Percentiles rank a stretch among this genome's conserved stretches.
Conservation (phyloP, 2,113 vertebrate genomes). For the Labeo rohita region DNA sequence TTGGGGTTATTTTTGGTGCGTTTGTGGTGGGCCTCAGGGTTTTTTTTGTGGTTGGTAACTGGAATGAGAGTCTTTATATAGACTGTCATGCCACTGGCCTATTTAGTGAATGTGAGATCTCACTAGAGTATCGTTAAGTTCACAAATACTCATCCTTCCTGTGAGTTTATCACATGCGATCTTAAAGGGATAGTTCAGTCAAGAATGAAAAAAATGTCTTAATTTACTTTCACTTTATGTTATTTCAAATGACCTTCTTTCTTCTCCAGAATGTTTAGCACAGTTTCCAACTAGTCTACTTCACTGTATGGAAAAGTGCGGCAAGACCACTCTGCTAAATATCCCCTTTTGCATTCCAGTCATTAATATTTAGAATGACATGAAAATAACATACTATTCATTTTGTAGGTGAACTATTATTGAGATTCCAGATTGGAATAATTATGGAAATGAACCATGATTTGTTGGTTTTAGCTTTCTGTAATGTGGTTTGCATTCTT, state of each 20-base stretch:
- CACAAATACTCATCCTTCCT: constrained; percentile 4
- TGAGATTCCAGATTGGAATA: background rate
- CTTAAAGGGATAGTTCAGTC: background rate
- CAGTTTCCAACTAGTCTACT: background rate
- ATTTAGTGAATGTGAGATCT: constrained; percentile 24
- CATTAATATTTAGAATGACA: background rate
- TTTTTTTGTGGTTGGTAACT: constrained; percentile 30
- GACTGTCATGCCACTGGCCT: constrained; percentile 27
- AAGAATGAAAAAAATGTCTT: background rate
- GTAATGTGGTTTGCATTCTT: background rate
- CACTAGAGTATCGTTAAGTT: background rate
- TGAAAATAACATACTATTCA: background rate
- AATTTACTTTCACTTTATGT: background rate
- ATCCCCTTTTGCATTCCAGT: background rate
- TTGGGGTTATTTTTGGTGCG: constrained; percentile 20
- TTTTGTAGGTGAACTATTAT: background rate
- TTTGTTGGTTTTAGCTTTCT: background rate
- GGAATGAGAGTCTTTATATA: constrained; percentile 37
- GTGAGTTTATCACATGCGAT: background rate
- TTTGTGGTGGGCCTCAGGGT: constrained; percentile 31
- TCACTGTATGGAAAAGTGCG: background rate
- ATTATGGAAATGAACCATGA: background rate
- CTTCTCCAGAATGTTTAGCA: background rate
- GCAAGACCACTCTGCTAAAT: background rate
- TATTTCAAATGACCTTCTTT: background rate